Conservation (phyloP, 2,888 invertebrate genomes). For the Epiblema foenella region DNA sequence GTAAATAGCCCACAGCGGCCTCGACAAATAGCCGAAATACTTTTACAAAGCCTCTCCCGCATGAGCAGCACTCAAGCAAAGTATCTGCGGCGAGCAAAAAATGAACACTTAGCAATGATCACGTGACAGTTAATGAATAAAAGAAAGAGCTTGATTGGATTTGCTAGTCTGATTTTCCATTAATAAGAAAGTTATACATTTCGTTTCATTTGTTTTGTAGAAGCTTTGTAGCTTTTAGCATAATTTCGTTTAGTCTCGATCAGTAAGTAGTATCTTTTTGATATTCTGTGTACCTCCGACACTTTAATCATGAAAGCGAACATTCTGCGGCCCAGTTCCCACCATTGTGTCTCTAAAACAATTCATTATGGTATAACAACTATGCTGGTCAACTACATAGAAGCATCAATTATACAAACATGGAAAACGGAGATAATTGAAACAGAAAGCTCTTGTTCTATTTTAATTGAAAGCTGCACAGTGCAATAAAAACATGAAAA, state of each 20-base stretch:
- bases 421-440: not conserved
- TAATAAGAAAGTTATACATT: not conserved
- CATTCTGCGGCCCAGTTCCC: too few species aligned
- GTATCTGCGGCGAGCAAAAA: conserved; percentile 30
- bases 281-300: too few species aligned
- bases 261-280: too few species aligned
- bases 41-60: conserved; percentile 44
- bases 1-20: conserved; percentile 30
- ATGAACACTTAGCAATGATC: not conserved
- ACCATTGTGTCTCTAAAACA: too few species aligned
- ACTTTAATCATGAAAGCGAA: too few species aligned
- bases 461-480: not conserved
- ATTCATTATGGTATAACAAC: too few species aligned
- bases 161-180: not conserved
- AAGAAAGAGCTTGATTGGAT: not conserved
- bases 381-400: too few species aligned
- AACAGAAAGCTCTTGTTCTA: not conserved
- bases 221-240: not conserved
- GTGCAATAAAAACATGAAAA: not conserved
- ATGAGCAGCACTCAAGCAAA: conserved; percentile 45
- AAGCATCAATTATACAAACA: too few species aligned
- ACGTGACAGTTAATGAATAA: not conserved
- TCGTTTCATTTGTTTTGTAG: not conserved
- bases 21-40: conserved; percentile 47
- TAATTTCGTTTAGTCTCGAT: not conserved